Percentiles rank a stretch among this genome's conserved stretches.
Evolutionary conservation across 2,113 vertebrate species (phyloP).

Genomic region (Antechinus flavipes): DNA sequence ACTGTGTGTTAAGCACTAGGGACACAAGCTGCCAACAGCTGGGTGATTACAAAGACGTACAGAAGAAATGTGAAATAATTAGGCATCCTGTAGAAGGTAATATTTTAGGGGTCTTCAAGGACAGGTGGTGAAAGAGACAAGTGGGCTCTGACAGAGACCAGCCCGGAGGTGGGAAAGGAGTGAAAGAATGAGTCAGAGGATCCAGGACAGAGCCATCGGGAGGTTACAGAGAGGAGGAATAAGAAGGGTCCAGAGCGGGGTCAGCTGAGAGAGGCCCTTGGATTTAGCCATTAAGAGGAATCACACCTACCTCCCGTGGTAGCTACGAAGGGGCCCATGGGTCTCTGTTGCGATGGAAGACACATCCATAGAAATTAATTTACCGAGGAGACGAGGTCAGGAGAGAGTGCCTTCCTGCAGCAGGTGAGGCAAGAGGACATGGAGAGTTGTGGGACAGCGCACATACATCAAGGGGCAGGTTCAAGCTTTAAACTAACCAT

Average conservation of each 20-base stretch:
- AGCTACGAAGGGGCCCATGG: background rate
- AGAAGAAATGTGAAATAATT: background rate
- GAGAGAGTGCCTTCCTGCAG: background rate
- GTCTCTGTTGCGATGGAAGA: background rate
- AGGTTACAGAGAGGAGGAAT: no score
- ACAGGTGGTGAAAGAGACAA: background rate
- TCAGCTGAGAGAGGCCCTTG: no score
- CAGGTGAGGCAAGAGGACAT: background rate
- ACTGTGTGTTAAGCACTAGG: background rate
- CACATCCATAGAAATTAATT: background rate
- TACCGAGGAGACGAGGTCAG: background rate
- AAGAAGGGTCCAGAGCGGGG: no score
- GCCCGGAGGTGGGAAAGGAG: background rate
- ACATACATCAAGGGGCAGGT: background rate
- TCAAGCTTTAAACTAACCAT: no score
- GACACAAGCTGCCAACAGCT: background rate
- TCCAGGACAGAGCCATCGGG: background rate
- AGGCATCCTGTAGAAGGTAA: background rate
- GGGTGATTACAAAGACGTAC: background rate
- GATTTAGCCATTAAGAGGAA: no score
- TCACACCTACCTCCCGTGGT: background rate
- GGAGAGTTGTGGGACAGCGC: background rate
- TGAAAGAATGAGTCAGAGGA: background rate
- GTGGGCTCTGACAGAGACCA: background rate
- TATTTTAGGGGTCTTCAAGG: background rate